These are phyloP conservation scores for Euphonia xanthogaster DNA, from an alignment of 2,797 vertebrate genomes.

Conservation along the genomic window DNA sequence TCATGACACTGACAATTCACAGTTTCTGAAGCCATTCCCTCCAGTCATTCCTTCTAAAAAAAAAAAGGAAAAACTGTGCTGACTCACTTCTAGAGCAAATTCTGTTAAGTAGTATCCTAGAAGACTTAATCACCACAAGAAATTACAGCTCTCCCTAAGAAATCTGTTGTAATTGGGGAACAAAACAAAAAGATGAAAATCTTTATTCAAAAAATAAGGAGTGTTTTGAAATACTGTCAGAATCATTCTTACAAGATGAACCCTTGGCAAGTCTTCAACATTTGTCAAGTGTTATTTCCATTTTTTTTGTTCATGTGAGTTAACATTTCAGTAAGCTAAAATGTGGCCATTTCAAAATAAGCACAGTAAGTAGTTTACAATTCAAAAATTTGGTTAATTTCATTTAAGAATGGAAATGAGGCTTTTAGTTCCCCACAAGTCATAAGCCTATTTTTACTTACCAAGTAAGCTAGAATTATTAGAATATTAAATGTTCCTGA, in stretches of 20 bases:
- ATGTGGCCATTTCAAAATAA: background rate
- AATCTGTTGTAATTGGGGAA: background rate
- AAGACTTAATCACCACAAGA: background rate
- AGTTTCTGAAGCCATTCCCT: background rate
- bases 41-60: background rate
- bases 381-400: background rate
- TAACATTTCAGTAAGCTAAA: background rate
- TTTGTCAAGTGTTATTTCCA: background rate
- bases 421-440: background rate
- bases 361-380: background rate
- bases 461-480: background rate
- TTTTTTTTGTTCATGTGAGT: background rate
- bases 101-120: too few species aligned
- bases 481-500: background rate
- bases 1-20: background rate
- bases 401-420: constrained; percentile 1
- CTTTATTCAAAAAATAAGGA: background rate
- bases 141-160: background rate
- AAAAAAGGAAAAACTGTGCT: background rate
- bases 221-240: background rate
- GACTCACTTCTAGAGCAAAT: background rate
- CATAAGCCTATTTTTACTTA: background rate
- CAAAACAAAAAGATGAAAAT: background rate
- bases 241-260: background rate
- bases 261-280: background rate